Evolutionary conservation across 2,888 invertebrate species (phyloP), one percentile per base, ranked within the genome.

Genomic region (Tholera decimalis): DNA sequence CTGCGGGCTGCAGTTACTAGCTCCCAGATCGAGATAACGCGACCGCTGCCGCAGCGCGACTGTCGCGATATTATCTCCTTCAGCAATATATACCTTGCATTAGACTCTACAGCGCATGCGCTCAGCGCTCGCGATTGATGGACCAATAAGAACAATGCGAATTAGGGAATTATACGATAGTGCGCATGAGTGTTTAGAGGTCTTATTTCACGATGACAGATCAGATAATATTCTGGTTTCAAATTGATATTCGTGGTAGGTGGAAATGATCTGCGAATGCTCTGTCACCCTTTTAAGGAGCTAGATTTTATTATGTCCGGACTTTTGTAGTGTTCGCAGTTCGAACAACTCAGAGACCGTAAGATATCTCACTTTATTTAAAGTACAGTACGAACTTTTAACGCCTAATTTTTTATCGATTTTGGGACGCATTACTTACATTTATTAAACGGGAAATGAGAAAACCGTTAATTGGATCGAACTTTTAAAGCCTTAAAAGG

Each of bases 131-230:
- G 65, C 85, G 91, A 94, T 93, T 93, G 93, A 94, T 93, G 91
- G 89, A 87, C 92, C 91, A 93, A 92, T 92, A 90, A 86, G 89
- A 93, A 92, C 92, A 92, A 91, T 91, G 91, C 84, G 88, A 86
- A 88, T 87, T 89, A 86, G 86, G 84, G 85, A 84, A 80, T 83
- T 80, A 82, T 79, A 64, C 76, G 76, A 75, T 83, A 80, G 54
- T 66, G 78, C 35, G 73, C 79, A 78, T 64, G 64, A 69, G 63
- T 68, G 60, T 83, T 83, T 62, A 76, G 74, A 80, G 79, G 70
- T 76, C 73, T 78, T 82, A 82, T 83, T 79, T 83, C 76, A 79
- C 39, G 79, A 60, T 80, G 68, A 64, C 64, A 72, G 73, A 72
- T 73, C 77, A 72, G 82, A 80, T 80, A 82, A 60, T 74, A 77